Percentiles rank a stretch among this genome's conserved stretches.
These are phyloP conservation scores for Philaenus spumarius DNA, from an alignment of 1,140 invertebrate species.

Conservation along the genomic window DNA sequence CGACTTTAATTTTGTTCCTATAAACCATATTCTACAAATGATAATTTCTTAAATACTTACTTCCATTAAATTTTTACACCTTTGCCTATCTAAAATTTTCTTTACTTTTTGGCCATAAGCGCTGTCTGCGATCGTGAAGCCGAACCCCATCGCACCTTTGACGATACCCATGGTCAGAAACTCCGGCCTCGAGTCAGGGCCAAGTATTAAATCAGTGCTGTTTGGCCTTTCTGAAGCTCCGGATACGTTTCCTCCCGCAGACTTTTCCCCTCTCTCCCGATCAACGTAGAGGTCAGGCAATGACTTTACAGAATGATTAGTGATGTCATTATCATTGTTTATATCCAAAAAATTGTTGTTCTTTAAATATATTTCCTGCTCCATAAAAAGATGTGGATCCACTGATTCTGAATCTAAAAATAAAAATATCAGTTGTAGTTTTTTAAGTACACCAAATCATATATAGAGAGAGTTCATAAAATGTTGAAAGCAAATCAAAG, in stretches of 20 bases:
- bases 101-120: slow-evolving; percentile 88
- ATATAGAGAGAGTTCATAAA: no score
- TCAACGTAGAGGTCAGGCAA: slow-evolving; percentile 49
- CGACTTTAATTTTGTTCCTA: no score
- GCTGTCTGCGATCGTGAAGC: slow-evolving; percentile 98
- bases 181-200: slow-evolving; percentile 39
- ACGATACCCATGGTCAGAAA: slow-evolving; percentile 68
- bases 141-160: slow-evolving; percentile 80
- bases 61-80: slow-evolving; percentile 90
- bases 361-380: slow-evolving; percentile 38
- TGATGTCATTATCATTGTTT: slow-evolving; percentile 39
- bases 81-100: slow-evolving; percentile 87
- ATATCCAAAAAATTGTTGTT: slow-evolving; percentile 47
- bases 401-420: slow-evolving; percentile 36
- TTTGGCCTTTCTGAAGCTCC: slow-evolving; percentile 44
- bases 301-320: slow-evolving; percentile 48
- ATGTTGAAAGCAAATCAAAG: no score
- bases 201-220: slow-evolving; percentile 49
- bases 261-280: no score
- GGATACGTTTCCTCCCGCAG: no score
- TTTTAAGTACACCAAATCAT: no score
- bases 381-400: slow-evolving; percentile 42
- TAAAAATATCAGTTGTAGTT: no score
- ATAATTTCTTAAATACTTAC: no score
- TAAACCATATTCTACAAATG: no score